Conservation (phyloP, 1,140 invertebrate genomes). For the Drosophila cardini region DNA sequence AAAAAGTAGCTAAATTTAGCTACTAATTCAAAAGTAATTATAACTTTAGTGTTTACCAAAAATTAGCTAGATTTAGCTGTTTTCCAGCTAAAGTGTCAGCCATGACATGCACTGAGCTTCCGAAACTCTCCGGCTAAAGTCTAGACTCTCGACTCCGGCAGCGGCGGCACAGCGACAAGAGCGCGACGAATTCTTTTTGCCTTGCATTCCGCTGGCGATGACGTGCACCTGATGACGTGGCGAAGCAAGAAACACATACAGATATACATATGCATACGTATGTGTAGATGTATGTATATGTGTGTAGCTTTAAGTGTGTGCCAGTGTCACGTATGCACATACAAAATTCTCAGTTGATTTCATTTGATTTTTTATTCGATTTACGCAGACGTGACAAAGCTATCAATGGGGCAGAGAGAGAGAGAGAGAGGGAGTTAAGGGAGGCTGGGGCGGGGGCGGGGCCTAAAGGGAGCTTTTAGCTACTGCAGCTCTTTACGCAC, state of each 20-base stretch:
- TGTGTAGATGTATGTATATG: constrained; percentile 1
- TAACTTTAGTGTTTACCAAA: no score
- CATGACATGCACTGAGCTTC: background rate
- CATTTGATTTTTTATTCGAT: constrained; percentile 27
- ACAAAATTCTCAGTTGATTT: constrained; percentile 46
- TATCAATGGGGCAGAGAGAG: constrained; percentile 28
- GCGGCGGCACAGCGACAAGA: constrained; percentile 30
- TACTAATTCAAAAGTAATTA: no score
- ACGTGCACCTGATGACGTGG: constrained; percentile 54
- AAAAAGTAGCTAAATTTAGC: no score
- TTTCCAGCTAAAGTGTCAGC: no score
- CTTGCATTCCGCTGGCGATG: constrained; percentile 73
- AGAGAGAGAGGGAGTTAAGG: background rate
- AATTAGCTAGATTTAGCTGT: no score
- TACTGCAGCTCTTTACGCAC: constrained; percentile 2
- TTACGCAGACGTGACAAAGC: constrained; percentile 45
- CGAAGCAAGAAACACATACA: background rate
- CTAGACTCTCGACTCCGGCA: constrained; percentile 4
- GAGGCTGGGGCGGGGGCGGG: background rate
- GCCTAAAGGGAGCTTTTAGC: background rate
- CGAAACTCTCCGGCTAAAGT: constrained; percentile 1
- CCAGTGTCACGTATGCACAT: constrained; percentile 48
- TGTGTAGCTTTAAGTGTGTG: constrained; percentile 8
- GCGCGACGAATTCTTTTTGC: constrained; percentile 71
- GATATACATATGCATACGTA: background rate